These are phyloP conservation scores for Pachypeltis micranthus DNA, from an alignment of 1,140 invertebrate genomes.

Conservation along the genomic window DNA sequence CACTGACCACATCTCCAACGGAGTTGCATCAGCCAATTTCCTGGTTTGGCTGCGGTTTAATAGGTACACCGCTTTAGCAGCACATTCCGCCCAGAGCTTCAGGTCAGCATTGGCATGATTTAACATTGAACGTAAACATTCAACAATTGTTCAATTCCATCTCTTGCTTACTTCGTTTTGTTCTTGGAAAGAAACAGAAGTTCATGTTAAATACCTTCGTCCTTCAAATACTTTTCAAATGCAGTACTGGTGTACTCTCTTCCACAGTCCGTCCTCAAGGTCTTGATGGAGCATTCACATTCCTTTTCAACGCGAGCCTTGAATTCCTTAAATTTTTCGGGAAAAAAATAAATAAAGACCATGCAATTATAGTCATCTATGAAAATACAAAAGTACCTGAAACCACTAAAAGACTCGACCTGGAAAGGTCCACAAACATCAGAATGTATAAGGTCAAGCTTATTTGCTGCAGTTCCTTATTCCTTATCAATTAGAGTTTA, in stretches of 20 bases:
- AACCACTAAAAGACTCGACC: slow-evolving; percentile 24
- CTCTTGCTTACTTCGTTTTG: not conserved
- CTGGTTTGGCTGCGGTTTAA: not conserved
- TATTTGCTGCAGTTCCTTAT: not conserved
- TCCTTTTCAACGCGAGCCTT: not conserved
- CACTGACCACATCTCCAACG: not conserved
- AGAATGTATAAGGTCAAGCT: slow-evolving; percentile 28
- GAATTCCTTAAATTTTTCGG: slow-evolving; percentile 24
- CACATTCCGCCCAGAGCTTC: not conserved
- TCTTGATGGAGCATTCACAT: not conserved
- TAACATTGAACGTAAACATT: not conserved
- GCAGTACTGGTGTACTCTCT: not conserved
- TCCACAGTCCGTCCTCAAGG: not conserved
- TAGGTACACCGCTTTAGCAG: not conserved
- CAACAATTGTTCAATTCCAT: not conserved
- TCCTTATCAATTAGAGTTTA: not conserved
- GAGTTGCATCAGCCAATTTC: not conserved
- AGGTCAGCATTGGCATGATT: not conserved
- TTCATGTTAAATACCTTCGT: not conserved
- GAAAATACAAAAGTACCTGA: slow-evolving; percentile 32
- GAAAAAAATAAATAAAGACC: slow-evolving; percentile 31
- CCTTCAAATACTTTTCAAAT: not conserved
- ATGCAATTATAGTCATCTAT: slow-evolving; percentile 31
- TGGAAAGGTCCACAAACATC: slow-evolving; percentile 30
- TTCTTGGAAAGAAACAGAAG: not conserved